Evolutionary conservation across 2,888 invertebrate genomes (phyloP).

Genomic region (Keiferia lycopersicella): DNA sequence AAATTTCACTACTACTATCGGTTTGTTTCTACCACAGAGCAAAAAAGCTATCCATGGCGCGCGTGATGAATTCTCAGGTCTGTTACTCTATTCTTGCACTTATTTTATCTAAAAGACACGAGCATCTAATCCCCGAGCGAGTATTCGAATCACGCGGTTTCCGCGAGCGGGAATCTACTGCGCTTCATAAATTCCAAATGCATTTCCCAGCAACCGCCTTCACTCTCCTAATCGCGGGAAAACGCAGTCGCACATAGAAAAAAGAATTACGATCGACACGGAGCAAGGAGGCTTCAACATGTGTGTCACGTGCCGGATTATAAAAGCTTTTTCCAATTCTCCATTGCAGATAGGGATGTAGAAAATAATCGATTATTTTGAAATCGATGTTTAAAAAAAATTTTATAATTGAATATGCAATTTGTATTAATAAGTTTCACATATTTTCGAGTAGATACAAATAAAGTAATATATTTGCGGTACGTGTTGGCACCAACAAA

Average conservation of each 20-base stretch:
- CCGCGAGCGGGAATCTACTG: background rate
- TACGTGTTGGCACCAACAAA: no score
- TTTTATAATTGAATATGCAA: no score
- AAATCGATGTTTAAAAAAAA: no score
- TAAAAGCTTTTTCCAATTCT: slow-evolving; percentile 82
- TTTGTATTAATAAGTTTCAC: no score
- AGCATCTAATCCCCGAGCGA: background rate
- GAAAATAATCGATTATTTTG: no score
- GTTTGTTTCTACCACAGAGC: no score
- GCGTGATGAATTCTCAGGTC: no score
- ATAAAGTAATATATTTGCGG: no score
- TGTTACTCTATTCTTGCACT: background rate
- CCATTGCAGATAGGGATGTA: no score
- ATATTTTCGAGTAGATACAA: no score
- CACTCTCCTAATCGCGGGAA: slow-evolving; percentile 26
- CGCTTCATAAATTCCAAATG: slow-evolving; percentile 16
- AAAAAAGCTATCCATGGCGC: no score
- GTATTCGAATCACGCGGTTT: background rate
- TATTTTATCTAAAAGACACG: background rate
- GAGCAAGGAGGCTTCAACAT: slow-evolving; percentile 54
- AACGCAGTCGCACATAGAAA: slow-evolving; percentile 49
- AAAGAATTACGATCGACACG: slow-evolving; percentile 39
- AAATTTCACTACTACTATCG: no score
- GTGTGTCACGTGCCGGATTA: slow-evolving; percentile 80
- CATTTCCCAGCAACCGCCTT: slow-evolving; percentile 9